Percentiles rank a stretch among this genome's conserved stretches.
Conservation (phyloP, 2,888 invertebrate species). For the Cosmorhoe ocellata region DNA sequence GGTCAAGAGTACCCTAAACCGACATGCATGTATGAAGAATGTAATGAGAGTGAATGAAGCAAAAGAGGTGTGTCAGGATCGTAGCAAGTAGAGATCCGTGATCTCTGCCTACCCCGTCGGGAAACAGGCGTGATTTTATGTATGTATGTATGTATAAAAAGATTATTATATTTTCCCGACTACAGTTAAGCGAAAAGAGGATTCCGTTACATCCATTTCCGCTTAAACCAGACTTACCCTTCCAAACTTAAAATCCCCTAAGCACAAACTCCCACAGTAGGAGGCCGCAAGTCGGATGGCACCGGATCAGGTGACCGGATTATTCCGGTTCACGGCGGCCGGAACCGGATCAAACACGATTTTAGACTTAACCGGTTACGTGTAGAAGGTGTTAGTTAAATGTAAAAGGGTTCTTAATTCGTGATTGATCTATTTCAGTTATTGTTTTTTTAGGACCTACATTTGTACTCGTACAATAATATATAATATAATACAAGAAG, state of each 20-base stretch:
- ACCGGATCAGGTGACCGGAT: constrained; percentile 78
- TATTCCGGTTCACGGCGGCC: constrained; percentile 71
- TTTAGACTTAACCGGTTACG: constrained; percentile 69
- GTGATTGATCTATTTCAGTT: constrained; percentile 24
- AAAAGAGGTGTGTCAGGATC: no score
- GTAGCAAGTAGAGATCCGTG: no score
- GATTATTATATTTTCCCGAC: neutral
- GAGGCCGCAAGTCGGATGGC: constrained; percentile 67
- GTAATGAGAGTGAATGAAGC: no score
- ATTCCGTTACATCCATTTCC: neutral
- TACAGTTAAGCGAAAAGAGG: neutral
- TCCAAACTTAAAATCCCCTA: constrained; percentile 32
- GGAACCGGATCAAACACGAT: constrained; percentile 75
- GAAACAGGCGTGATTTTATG: no score
- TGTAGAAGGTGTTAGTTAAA: constrained; percentile 56
- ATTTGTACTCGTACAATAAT: neutral
- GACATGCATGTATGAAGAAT: no score
- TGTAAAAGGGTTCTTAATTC: constrained; percentile 43
- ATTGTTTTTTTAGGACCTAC: neutral
- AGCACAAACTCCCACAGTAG: constrained; percentile 34
- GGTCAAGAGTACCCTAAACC: no score
- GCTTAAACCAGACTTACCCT: constrained; percentile 15
- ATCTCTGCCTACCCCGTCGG: no score
- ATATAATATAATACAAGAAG: no score
- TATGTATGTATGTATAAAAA: no score